A percentile compares a stretch with the other conserved stretches of the same genome.
Conservation (phyloP, 1,140 invertebrate genomes). For the Portunus trituberculatus region DNA sequence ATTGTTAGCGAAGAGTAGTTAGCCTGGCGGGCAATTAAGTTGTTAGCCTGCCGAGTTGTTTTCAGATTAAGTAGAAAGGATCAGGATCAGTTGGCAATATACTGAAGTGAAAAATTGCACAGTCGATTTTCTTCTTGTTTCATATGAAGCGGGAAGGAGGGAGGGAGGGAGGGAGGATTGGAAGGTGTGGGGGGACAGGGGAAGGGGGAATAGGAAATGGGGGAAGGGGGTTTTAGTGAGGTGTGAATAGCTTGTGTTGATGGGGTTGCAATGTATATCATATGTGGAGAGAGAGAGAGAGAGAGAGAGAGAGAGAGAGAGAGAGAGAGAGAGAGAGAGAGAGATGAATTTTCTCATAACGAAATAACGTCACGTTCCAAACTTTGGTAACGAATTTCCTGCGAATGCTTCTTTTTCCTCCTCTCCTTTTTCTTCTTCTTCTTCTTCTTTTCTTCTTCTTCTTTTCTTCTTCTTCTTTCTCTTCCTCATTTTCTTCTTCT, state of each 20-base stretch:
- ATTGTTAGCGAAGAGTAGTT: slow-evolving; percentile 26
- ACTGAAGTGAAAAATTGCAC: background rate
- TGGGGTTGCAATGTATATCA: background rate
- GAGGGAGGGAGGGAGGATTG: background rate
- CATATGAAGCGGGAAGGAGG: background rate
- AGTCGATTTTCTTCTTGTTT: slow-evolving; percentile 13
- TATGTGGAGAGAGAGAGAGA: slow-evolving; percentile 16
- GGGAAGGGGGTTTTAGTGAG: background rate
- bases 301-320: slow-evolving; percentile 28
- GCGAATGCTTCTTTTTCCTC: background rate
- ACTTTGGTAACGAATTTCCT: too few relatives aligned
- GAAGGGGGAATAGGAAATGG: too few relatives aligned
- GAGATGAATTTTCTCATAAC: too few relatives aligned
- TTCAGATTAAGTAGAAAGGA: background rate
- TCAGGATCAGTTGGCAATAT: slow-evolving; percentile 36
- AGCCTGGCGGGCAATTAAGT: slow-evolving; percentile 29
- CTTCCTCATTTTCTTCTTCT: too few relatives aligned
- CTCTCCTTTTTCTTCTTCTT: background rate
- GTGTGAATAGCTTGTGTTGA: background rate
- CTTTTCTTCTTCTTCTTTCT: background rate
- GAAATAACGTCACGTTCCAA: too few relatives aligned
- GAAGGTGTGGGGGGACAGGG: background rate
- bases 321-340: background rate
- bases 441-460: background rate
- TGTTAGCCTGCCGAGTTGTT: slow-evolving; percentile 31